Conservation (phyloP, 1,140 invertebrate species). For the Trichomalopsis sarcophagae region DNA sequence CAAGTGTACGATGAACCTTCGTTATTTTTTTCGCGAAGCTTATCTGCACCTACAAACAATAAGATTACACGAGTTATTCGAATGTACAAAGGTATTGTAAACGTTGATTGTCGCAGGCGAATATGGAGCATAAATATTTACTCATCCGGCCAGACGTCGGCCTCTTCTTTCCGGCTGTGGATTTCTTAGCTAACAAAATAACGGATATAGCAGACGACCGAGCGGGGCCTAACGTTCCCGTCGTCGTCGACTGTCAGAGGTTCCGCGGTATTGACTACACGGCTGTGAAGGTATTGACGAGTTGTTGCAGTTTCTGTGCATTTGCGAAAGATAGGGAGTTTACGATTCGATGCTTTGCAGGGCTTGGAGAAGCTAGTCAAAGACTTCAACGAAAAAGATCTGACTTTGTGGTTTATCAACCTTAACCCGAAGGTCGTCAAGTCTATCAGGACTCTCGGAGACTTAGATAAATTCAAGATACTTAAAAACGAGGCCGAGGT, state of each 20-base stretch:
- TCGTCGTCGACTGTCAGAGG: slow-evolving; percentile 78
- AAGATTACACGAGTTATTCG: too few relatives aligned
- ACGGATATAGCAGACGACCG: slow-evolving; percentile 68
- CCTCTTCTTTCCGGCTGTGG: slow-evolving; percentile 80
- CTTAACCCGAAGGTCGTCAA: slow-evolving; percentile 57
- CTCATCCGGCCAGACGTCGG: slow-evolving; percentile 78
- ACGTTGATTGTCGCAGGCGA: slow-evolving; percentile 57
- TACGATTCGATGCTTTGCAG: slow-evolving; percentile 51
- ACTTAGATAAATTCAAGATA: slow-evolving; percentile 58
- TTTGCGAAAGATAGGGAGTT: slow-evolving; percentile 27
- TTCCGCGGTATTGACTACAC: slow-evolving; percentile 81
- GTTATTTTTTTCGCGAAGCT: too few relatives aligned
- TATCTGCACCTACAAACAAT: too few relatives aligned
- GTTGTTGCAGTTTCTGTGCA: slow-evolving; percentile 33
- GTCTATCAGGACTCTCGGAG: slow-evolving; percentile 58
- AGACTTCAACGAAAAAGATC: slow-evolving; percentile 64
- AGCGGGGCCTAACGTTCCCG: slow-evolving; percentile 68
- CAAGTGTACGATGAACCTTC: too few relatives aligned
- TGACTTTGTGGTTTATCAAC: slow-evolving; percentile 68
- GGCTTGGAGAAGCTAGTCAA: slow-evolving; percentile 67
- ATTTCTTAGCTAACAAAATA: slow-evolving; percentile 76
- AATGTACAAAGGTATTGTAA: too few relatives aligned
- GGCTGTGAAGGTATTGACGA: slow-evolving; percentile 74
- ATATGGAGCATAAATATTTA: slow-evolving; percentile 72
- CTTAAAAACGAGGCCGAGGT: slow-evolving; percentile 62